phyloP scores from a whole-genome alignment of 2,113 vertebrate species.

The Crotalus helleri region DNA sequence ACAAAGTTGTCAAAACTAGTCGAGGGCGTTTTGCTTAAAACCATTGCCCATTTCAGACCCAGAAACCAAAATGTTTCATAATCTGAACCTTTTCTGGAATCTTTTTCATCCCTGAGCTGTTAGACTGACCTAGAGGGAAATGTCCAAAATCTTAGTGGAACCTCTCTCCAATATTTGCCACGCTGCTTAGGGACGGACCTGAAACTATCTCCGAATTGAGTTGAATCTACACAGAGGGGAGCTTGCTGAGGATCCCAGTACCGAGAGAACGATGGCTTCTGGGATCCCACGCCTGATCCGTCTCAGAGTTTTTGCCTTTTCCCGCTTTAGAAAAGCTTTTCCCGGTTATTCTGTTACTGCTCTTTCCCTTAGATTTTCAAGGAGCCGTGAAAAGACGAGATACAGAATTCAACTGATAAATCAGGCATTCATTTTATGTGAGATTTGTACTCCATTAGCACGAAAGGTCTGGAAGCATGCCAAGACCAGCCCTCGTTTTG shows the following conservation, averaged over 20 bases:
- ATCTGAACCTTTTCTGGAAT: neutral
- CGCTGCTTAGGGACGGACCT: neutral
- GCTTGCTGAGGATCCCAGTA: neutral
- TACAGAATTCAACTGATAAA: neutral
- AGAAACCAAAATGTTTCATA: neutral
- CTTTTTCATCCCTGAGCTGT: neutral
- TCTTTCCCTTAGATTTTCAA: neutral
- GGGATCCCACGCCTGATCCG: neutral
- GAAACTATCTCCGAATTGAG: neutral
- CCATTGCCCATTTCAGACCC: neutral
- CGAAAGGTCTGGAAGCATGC: neutral
- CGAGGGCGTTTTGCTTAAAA: neutral
- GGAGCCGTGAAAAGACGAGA: neutral
- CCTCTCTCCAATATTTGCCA: neutral
- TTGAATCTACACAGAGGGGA: neutral
- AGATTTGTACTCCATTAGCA: neutral
- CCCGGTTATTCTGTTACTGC: neutral
- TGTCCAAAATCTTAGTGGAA: neutral
- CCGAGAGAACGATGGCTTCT: neutral
- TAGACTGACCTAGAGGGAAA: neutral
- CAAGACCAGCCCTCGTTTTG: neutral
- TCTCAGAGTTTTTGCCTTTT: neutral
- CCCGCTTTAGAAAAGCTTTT: neutral
- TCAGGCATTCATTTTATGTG: neutral
- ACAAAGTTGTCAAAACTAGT: neutral